phyloP scores from a whole-genome alignment of 1,140 invertebrate species.

The Drosophila suzukii region DNA sequence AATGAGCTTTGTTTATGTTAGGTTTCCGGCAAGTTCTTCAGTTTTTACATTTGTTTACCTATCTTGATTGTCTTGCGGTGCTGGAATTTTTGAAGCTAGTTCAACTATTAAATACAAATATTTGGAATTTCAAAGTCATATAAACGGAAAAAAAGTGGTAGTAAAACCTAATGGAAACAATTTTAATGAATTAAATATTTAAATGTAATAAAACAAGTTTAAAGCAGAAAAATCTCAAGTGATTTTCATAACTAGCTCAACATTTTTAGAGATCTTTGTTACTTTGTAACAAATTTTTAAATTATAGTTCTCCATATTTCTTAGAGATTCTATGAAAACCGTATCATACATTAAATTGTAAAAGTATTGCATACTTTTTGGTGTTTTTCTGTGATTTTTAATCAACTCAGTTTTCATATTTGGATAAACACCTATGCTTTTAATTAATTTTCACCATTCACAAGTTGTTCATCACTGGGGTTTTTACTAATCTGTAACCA shows the following conservation, averaged over 20 bases:
- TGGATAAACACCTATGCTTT: no score
- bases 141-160: not conserved
- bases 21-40: conserved; percentile 1
- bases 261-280: no score
- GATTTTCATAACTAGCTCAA: no score
- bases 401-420: not conserved
- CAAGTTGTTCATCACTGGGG: not conserved
- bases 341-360: no score
- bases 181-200: not conserved
- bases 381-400: not conserved
- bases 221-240: not conserved
- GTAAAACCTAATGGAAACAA: not conserved
- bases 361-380: not conserved
- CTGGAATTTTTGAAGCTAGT: not conserved
- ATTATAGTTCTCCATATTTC: no score
- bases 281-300: no score
- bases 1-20: not conserved
- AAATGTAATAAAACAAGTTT: fast-evolving
- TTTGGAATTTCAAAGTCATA: conserved; percentile 3
- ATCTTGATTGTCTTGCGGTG: not conserved
- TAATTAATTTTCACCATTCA: not conserved
- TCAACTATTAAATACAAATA: conserved; percentile 7
- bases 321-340: no score
- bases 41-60: conserved; percentile 13
- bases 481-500: not conserved